These are phyloP conservation scores for Semotilus atromaculatus DNA, from an alignment of 2,797 vertebrate species.

Conservation along the genomic window DNA sequence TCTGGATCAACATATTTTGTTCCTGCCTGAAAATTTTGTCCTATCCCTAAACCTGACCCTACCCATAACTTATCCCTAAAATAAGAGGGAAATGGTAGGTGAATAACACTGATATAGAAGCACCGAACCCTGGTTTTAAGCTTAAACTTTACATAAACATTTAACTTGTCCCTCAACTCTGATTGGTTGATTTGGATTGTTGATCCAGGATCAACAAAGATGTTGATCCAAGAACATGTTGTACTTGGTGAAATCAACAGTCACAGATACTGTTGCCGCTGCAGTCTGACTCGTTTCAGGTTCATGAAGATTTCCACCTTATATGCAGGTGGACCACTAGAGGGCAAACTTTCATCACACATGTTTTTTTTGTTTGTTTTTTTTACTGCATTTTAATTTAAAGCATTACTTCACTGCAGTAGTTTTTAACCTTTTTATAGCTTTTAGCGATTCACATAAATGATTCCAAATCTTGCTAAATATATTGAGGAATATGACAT, in stretches of 20 bases:
- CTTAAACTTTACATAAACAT: too few species aligned
- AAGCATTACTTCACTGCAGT: constrained; percentile 23
- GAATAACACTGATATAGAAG: too few species aligned
- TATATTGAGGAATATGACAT: not conserved
- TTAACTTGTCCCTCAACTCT: too few species aligned
- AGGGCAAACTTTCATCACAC: constrained; percentile 48
- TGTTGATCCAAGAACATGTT: not conserved
- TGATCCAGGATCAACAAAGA: not conserved
- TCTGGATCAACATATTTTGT: not conserved
- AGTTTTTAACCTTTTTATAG: constrained; percentile 2
- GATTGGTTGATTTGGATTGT: not conserved
- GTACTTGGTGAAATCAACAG: not conserved
- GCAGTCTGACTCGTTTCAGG: not conserved
- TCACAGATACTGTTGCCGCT: not conserved
- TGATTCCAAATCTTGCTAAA: not conserved
- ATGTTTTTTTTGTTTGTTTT: not conserved
- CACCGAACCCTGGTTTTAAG: too few species aligned
- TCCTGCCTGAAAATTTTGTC: not conserved
- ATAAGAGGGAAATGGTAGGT: too few species aligned
- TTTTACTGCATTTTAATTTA: not conserved
- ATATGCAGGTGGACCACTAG: constrained; percentile 47
- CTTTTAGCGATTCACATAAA: not conserved
- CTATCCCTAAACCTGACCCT: too few species aligned
- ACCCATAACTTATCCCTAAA: too few species aligned
- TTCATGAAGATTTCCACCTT: not conserved